Evolutionary conservation across 1,140 invertebrate genomes (phyloP).

Genomic region (Drosophila suzukii): DNA sequence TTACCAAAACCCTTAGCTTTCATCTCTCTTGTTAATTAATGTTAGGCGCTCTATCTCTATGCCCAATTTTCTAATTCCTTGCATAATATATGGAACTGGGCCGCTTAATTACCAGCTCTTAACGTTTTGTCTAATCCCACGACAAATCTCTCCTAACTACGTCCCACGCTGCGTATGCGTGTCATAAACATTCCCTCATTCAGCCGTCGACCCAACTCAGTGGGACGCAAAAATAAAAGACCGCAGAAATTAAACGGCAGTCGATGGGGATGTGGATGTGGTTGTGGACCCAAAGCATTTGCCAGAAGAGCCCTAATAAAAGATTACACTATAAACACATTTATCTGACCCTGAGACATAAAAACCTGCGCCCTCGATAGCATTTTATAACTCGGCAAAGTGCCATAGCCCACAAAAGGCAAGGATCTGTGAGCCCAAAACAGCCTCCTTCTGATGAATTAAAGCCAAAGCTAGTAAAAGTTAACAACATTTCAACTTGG

Average conservation of each 20-base stretch:
- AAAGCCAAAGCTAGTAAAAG: slow-evolving; percentile 72
- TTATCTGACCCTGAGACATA: slow-evolving; percentile 77
- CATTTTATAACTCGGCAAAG: slow-evolving; percentile 77
- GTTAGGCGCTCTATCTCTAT: slow-evolving; percentile 6
- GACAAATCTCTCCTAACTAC: slow-evolving; percentile 67
- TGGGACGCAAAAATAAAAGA: slow-evolving; percentile 34
- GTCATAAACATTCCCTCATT: slow-evolving; percentile 63
- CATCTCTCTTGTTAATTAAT: slow-evolving; percentile 42
- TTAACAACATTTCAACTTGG: slow-evolving; percentile 52
- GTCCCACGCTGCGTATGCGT: slow-evolving; percentile 58
- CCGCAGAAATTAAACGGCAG: slow-evolving; percentile 73
- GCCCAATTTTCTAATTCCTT: slow-evolving; percentile 30
- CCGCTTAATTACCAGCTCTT: slow-evolving; percentile 69
- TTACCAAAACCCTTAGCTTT: slow-evolving; percentile 1
- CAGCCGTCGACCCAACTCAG: slow-evolving; percentile 15
- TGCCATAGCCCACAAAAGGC: slow-evolving; percentile 62
- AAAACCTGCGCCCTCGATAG: slow-evolving; percentile 80
- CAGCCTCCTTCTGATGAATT: slow-evolving; percentile 64
- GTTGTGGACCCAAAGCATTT: slow-evolving; percentile 27
- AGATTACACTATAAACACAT: slow-evolving; percentile 77
- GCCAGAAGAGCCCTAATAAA: slow-evolving; percentile 50
- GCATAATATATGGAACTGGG: slow-evolving; percentile 39
- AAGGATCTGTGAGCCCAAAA: background rate
- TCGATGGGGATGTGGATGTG: background rate
- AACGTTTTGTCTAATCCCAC: slow-evolving; percentile 69